These are phyloP conservation scores for Lophius piscatorius DNA, from an alignment of 2,113 vertebrate genomes.

Conservation along the genomic window DNA sequence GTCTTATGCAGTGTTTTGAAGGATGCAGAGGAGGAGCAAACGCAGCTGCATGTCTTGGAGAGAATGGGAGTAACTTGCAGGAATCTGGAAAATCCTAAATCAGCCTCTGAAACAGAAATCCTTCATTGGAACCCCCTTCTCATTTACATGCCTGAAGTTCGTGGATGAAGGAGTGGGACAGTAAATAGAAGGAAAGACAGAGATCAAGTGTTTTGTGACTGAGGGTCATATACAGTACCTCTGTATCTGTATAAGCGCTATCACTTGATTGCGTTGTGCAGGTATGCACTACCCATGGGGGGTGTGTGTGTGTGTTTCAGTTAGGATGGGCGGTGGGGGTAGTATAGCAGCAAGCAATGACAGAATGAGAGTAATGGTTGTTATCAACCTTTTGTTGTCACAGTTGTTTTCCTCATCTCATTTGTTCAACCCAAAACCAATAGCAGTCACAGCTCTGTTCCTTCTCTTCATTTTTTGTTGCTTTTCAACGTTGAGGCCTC, in stretches of 20 bases:
- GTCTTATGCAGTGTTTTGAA: constrained; percentile 20
- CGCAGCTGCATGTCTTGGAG: constrained; percentile 9
- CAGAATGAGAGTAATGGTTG: too few relatives aligned
- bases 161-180: constrained; percentile 39
- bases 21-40: constrained; percentile 15
- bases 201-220: background rate
- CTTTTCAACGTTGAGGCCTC: constrained; percentile 46
- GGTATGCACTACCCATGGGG: too few relatives aligned
- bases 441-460: constrained; percentile 3
- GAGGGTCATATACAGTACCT: constrained; percentile 15
- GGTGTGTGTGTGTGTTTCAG: too few relatives aligned
- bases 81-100: constrained; percentile 58
- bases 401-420: constrained; percentile 18
- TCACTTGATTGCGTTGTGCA: too few relatives aligned
- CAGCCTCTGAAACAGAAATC: constrained; percentile 43
- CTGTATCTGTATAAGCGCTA: too few relatives aligned
- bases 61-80: constrained; percentile 37
- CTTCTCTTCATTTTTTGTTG: constrained; percentile 35
- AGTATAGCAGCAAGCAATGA: too few relatives aligned
- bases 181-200: constrained; percentile 10
- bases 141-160: constrained; percentile 2
- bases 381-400: constrained; percentile 35
- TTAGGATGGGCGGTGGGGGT: too few relatives aligned
- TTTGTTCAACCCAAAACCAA: constrained; percentile 11
- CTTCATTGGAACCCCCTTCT: constrained; percentile 35